Evolutionary conservation across 1,140 invertebrate genomes (phyloP).

Genomic region (Drosophila suzukii): DNA sequence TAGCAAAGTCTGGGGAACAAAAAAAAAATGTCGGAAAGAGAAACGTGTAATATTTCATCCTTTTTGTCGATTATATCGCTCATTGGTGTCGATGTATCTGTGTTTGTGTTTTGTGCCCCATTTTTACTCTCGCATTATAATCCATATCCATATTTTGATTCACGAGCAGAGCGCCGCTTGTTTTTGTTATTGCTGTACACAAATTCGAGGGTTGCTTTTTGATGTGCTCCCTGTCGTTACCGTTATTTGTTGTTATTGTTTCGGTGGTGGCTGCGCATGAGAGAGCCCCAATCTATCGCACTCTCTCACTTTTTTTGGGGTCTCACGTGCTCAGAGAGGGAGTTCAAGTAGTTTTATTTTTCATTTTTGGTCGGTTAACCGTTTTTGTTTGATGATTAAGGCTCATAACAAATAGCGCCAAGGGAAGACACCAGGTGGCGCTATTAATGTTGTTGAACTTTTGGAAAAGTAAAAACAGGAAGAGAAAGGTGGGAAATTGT

Average conservation of each 20-base stretch:
- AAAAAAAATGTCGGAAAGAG: constrained; percentile 22
- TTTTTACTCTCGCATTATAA: constrained; percentile 73
- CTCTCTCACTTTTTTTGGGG: constrained; percentile 22
- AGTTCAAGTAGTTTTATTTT: constrained; percentile 34
- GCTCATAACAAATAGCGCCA: constrained; percentile 37
- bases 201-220: constrained; percentile 58
- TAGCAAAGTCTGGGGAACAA: constrained; percentile 4
- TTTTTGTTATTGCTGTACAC: constrained; percentile 71
- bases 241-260: constrained; percentile 48
- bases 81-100: not conserved
- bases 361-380: constrained; percentile 41
- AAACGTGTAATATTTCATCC: constrained; percentile 40
- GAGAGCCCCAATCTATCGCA: constrained; percentile 34
- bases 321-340: constrained; percentile 38
- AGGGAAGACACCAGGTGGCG: constrained; percentile 32
- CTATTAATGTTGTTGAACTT: constrained; percentile 14
- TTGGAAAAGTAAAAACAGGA: not conserved
- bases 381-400: constrained; percentile 42
- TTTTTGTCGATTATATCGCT: constrained; percentile 24
- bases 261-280: constrained; percentile 50
- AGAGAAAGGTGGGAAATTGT: not conserved
- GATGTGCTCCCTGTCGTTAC: constrained; percentile 40
- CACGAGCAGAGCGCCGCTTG: constrained; percentile 54
- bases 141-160: constrained; percentile 81
- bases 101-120: constrained; percentile 59